These are phyloP conservation scores for Epistrophella euchroma DNA, from an alignment of 2,888 invertebrate genomes.

Conservation along the genomic window DNA sequence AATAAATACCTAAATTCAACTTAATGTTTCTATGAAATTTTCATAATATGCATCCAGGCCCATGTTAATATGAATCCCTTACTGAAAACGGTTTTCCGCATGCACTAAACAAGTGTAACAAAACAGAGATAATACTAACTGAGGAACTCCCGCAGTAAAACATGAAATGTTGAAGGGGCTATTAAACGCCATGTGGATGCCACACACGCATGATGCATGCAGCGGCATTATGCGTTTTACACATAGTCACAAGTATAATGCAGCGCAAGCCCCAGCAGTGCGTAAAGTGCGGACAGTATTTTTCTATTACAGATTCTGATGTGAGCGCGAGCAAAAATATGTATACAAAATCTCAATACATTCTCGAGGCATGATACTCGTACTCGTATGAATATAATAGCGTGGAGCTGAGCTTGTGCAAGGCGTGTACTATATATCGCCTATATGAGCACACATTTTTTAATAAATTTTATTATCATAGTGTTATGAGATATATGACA, in stretches of 20 bases:
- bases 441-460: constrained; percentile 35
- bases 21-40: no score
- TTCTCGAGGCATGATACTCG: no score
- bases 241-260: background rate
- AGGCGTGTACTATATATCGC: constrained; percentile 4
- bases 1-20: no score
- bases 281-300: constrained; percentile 14
- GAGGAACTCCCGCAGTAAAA: constrained; percentile 63
- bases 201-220: constrained; percentile 61
- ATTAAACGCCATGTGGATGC: constrained; percentile 75
- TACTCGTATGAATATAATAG: no score
- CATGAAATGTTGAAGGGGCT: constrained; percentile 71
- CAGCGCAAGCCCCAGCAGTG: constrained; percentile 6
- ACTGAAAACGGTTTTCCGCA: background rate
- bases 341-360: no score
- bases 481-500: constrained; percentile 66
- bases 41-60: background rate
- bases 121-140: constrained; percentile 37
- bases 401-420: background rate
- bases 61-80: background rate
- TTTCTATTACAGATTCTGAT: constrained; percentile 31
- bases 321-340: background rate
- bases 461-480: constrained; percentile 65
- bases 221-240: background rate
- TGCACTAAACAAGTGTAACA: constrained; percentile 20